Conservation (phyloP, 1,140 invertebrate species). For the Drosophila ambigua region DNA sequence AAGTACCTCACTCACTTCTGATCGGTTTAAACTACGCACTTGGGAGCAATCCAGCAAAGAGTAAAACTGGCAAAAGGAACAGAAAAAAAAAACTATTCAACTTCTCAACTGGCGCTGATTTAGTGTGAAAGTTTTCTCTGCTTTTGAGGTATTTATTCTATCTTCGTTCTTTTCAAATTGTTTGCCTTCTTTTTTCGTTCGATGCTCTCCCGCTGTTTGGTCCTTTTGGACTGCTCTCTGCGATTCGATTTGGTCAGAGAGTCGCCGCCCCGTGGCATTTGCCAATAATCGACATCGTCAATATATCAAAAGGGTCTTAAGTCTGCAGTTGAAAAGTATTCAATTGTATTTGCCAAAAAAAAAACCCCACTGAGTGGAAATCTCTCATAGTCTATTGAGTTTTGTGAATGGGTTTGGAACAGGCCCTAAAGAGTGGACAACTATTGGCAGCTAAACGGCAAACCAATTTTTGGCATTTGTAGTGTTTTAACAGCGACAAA, state of each 20-base stretch:
- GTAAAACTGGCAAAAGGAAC: not conserved
- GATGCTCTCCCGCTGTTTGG: conserved; percentile 26
- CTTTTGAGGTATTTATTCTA: conserved; percentile 56
- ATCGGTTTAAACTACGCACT: conserved; percentile 73
- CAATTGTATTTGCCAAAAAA: conserved; percentile 24
- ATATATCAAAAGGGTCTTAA: conserved; percentile 70
- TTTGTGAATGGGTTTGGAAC: not conserved
- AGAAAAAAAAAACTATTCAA: conserved; percentile 56
- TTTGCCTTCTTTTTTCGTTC: conserved; percentile 7
- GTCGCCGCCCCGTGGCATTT: conserved; percentile 38
- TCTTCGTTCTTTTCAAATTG: conserved; percentile 11
- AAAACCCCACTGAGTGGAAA: not conserved
- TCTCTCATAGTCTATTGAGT: conserved; percentile 7
- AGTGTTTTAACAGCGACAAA: too few relatives aligned
- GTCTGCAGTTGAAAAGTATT: conserved; percentile 65
- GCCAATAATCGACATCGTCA: conserved; percentile 74
- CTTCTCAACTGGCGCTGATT: conserved; percentile 70
- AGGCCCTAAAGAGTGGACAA: not conserved
- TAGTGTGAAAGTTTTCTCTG: conserved; percentile 74
- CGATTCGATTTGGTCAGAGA: conserved; percentile 52
- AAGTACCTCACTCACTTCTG: conserved; percentile 67
- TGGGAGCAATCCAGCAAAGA: conserved; percentile 66
- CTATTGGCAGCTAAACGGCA: too few relatives aligned
- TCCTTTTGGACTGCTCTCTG: too few relatives aligned
- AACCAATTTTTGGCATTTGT: too few relatives aligned